A percentile compares a stretch with the other conserved stretches of the same genome.
phyloP scores from a whole-genome alignment of 2,113 vertebrate species.

The Regulus satrapa region DNA sequence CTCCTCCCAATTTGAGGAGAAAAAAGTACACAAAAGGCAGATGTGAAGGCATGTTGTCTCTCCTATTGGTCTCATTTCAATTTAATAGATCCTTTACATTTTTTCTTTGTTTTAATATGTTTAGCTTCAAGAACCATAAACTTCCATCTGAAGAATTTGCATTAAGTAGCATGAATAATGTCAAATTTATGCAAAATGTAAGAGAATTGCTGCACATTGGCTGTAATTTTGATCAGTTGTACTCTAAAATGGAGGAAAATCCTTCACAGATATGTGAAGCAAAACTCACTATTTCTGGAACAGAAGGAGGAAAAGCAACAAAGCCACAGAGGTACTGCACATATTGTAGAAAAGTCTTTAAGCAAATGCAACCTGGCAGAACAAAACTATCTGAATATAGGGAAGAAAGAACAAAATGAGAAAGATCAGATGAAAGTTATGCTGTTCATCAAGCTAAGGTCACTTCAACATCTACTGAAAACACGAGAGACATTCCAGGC shows the following conservation, averaged over 20 bases:
- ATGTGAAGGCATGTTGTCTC: conserved; percentile 33
- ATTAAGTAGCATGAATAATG: not conserved
- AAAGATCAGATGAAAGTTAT: not conserved
- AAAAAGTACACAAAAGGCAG: conserved; percentile 56
- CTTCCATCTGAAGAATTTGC: not conserved
- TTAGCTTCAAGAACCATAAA: conserved; percentile 32
- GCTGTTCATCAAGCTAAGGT: not conserved
- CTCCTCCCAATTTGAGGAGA: not conserved
- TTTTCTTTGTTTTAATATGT: conserved; percentile 41
- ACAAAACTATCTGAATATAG: not conserved
- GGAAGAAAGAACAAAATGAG: not conserved
- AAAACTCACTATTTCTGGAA: not conserved
- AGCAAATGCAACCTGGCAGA: not conserved
- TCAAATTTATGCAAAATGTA: not conserved
- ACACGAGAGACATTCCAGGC: not conserved
- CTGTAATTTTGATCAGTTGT: not conserved
- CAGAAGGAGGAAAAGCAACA: not conserved
- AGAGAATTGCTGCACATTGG: not conserved
- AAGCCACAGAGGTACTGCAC: not conserved
- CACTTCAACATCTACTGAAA: not conserved
- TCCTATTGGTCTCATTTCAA: conserved; percentile 40
- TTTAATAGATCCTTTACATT: conserved; percentile 20
- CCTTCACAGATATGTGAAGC: not conserved
- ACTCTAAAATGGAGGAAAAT: not conserved
- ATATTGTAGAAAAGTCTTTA: not conserved